Base-by-base conservation (phyloP, 2,113 vertebrate genomes). In the Chaetura pelagica region DNA sequence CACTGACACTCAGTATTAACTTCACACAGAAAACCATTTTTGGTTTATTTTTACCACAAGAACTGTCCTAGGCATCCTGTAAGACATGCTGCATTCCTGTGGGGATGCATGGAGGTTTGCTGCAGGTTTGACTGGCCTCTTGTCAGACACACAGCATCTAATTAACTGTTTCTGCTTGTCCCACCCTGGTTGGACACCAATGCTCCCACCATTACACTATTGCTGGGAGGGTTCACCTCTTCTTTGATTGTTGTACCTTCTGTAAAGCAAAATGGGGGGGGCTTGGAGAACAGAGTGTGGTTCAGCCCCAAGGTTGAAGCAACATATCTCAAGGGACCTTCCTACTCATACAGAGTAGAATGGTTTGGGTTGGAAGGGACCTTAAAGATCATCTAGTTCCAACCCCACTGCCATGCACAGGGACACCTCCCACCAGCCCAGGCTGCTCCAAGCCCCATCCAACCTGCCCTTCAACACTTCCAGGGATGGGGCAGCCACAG, bases 101-200 rank as follows among this genome's bases (percentile, higher is more conserved):
- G 88, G 62, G 75, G 62, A 93, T 88, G 58, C 93, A 97, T 40
- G 83, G 88, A 84, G 93, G 81, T 63, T 93, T 97, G 96, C 92
- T 94, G 92, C 52, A 86, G 95, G 87, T 90, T 72, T 91, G 63
- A 82, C 82, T 94, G 22, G 76, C 52, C 87, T 87, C 83, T 92
- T 94, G 92, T 97, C 85, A 92, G 90, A 49, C 57, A 75, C 44
- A 96, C 87, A 92, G 49, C 62, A 72, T 77, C 62, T 58, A 86
- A 95, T 97, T 96, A 92, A 97, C 38, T 26, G 6, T 89, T 85
- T 89, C 89, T 90, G 5, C 93, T 88, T n/a, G 38, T 76, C 76
- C 72, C 62, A 12, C 63, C 79, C 54, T 49, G 54, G 42, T n/a
- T 90, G 81, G 83, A 63, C 59, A 17, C 4, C 63, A 18, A 24